Conservation (phyloP, 2,888 invertebrate genomes). For the Xylota sylvarum region DNA sequence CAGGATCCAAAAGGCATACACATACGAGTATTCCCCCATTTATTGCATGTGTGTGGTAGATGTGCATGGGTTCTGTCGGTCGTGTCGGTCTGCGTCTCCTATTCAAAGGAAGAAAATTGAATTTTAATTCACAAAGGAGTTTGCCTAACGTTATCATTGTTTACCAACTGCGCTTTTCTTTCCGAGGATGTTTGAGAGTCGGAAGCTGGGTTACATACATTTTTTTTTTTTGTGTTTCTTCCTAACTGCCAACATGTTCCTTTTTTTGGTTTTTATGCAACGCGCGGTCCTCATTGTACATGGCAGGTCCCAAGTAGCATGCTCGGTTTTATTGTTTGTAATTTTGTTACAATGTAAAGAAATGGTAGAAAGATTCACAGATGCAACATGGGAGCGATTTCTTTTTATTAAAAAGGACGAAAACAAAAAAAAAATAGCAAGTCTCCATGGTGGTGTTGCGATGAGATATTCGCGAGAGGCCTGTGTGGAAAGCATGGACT, state of each 20-base stretch:
- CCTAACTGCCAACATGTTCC: conserved; percentile 41
- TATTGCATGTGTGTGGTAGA: conserved; percentile 7
- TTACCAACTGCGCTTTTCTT: conserved; percentile 77
- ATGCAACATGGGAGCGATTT: conserved; percentile 67
- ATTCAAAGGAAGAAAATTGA: conserved; percentile 76
- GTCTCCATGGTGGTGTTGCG: conserved; percentile 12
- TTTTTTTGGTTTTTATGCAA: conserved; percentile 50
- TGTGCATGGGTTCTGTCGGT: conserved; percentile 15
- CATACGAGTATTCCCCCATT: neutral
- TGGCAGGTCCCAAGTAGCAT: conserved; percentile 67
- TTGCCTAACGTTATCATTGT: conserved; percentile 77
- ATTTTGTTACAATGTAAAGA: conserved; percentile 61
- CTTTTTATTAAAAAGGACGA: conserved; percentile 63
- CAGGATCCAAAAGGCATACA: conserved; percentile 12
- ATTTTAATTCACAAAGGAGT: conserved; percentile 77
- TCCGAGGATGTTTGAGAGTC: conserved; percentile 43
- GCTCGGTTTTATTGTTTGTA: conserved; percentile 73
- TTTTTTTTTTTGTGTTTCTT: conserved; percentile 8
- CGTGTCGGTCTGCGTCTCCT: conserved; percentile 66
- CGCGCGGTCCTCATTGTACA: conserved; percentile 44
- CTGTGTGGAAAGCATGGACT: neutral
- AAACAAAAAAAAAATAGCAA: conserved; percentile 3
- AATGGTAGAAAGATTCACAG: conserved; percentile 56
- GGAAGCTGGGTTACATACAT: conserved; percentile 11
- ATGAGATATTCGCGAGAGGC: neutral